Evolutionary conservation across 2,797 vertebrate genomes (phyloP), one percentile per base, ranked within the genome.

Genomic region (Myotis findleyi): DNA sequence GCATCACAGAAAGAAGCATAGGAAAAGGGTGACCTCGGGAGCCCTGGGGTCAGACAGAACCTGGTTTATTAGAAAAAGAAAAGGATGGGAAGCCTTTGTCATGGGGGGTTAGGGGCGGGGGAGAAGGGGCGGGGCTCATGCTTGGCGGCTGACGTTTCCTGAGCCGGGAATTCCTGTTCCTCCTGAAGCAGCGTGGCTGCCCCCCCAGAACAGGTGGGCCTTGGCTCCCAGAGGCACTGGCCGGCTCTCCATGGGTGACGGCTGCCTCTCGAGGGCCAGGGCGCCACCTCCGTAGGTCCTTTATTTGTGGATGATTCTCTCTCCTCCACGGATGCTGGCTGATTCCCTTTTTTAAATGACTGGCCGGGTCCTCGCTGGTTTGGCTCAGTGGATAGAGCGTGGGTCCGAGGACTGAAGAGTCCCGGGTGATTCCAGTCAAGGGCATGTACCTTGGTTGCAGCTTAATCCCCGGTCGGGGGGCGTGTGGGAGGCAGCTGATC

Each of bases 61-160:
- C 33, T 25, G 53, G 44, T 91, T 95, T 93, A 91, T 96, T 93
- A 80, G 79, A 59, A 62, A 83, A 66, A 44, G 64, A 25, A 30
- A 27, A 71, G 75, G 21, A 0, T 1, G n/a, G 0, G 8, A 36
- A 41, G 38, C 5, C 49, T 41, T 21, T 0, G 30, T 17, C 51
- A 8, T 7, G 0, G 66, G 18, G 30, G 6, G 14, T 33, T 33
- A 3, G 12, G 30, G 66, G 21, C 14, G 25, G 10, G 21, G 21
- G 30, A 12, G 38, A 5, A 33, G 14, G 12, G 23, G 66, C 18
- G 17, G 25, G 12, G 12, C 66, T 47, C 23, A 1, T 14, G 36
- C 9, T 20, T 2, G 16, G 68, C 2, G 21, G 55, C 0, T 23
- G 59, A 41, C 12, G 0, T 16, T 9, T 2, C 7, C 1, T 7